Evolutionary conservation across 2,888 invertebrate genomes (phyloP).

Genomic region (Acronicta leporina): DNA sequence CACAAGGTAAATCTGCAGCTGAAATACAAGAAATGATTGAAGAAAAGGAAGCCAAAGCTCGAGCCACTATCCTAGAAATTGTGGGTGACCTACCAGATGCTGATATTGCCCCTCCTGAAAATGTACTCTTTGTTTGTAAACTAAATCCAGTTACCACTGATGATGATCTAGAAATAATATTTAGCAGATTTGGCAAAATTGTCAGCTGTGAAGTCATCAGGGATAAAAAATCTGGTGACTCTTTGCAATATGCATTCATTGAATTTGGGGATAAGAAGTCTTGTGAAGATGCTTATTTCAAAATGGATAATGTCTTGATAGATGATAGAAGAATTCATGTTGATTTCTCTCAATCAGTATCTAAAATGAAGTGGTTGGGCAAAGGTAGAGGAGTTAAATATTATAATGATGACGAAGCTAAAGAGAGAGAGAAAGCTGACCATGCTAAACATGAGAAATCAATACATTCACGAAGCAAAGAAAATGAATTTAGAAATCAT

Average conservation of each 20-base stretch:
- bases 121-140: slow-evolving; percentile 99
- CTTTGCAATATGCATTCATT: slow-evolving; percentile 99
- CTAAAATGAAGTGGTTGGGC: slow-evolving; percentile 97
- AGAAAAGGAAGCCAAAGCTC: slow-evolving; percentile 97
- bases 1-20: slow-evolving; percentile 94
- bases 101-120: slow-evolving; percentile 99
- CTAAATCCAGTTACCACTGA: slow-evolving; percentile 99
- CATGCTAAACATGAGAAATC: slow-evolving; percentile 52
- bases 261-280: slow-evolving; percentile 97
- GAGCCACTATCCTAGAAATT: slow-evolving; percentile 99
- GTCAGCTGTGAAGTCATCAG: slow-evolving; percentile 98
- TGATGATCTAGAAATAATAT: slow-evolving; percentile 99
- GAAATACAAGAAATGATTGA: slow-evolving; percentile 96
- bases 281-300: slow-evolving; percentile 99
- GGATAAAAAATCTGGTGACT: slow-evolving; percentile 97
- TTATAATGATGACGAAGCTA: slow-evolving; percentile 74
- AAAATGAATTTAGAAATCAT: slow-evolving; percentile 52
- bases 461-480: slow-evolving; percentile 55
- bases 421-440: slow-evolving; percentile 45
- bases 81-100: slow-evolving; percentile 99
- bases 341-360: slow-evolving; percentile 99
- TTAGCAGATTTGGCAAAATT: slow-evolving; percentile 98
- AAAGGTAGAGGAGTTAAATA: slow-evolving; percentile 94
- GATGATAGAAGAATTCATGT: slow-evolving; percentile 99
- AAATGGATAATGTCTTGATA: slow-evolving; percentile 99